These are phyloP conservation scores for Neostethus bicornis DNA, from an alignment of 2,797 vertebrate species.

Conservation along the genomic window DNA sequence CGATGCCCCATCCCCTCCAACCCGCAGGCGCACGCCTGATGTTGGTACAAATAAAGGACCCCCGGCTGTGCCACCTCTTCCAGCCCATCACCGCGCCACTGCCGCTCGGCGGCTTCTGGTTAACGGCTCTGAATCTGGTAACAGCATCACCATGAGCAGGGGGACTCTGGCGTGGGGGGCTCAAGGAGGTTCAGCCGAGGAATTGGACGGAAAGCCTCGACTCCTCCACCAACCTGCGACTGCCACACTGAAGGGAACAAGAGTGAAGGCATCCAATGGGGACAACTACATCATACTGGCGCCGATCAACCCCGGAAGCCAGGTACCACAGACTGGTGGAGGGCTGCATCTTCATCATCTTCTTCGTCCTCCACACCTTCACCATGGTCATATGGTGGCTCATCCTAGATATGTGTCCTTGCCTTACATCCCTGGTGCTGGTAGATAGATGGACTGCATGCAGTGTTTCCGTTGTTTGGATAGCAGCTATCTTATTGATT, in stretches of 20 bases:
- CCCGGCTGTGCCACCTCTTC: conserved; percentile 69
- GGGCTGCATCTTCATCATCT: conserved; percentile 79
- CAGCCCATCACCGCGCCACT: conserved; percentile 83
- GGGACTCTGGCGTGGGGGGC: conserved; percentile 66
- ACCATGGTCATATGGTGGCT: conserved; percentile 74
- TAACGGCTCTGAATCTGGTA: conserved; percentile 75
- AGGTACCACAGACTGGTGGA: conserved; percentile 84
- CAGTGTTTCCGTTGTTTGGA: conserved; percentile 38
- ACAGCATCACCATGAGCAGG: conserved; percentile 51
- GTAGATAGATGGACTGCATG: conserved; percentile 68
- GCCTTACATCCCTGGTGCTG: conserved; percentile 71
- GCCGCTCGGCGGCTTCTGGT: conserved; percentile 84
- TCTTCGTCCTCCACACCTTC: conserved; percentile 70
- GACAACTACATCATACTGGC: conserved; percentile 96
- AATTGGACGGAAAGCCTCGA: conserved; percentile 67
- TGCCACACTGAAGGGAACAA: conserved; percentile 81
- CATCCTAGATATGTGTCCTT: conserved; percentile 79
- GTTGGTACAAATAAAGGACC: conserved; percentile 75
- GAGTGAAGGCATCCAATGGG: conserved; percentile 81
- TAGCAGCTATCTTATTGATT: conserved; percentile 30
- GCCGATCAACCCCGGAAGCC: conserved; percentile 89
- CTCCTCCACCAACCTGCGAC: conserved; percentile 72
- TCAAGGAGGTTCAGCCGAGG: conserved; percentile 79
- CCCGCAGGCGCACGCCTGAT: conserved; percentile 74
- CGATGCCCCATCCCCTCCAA: conserved; percentile 83